Conservation (phyloP, 2,888 invertebrate species). For the Kuschelorhynchus macadamiae region DNA sequence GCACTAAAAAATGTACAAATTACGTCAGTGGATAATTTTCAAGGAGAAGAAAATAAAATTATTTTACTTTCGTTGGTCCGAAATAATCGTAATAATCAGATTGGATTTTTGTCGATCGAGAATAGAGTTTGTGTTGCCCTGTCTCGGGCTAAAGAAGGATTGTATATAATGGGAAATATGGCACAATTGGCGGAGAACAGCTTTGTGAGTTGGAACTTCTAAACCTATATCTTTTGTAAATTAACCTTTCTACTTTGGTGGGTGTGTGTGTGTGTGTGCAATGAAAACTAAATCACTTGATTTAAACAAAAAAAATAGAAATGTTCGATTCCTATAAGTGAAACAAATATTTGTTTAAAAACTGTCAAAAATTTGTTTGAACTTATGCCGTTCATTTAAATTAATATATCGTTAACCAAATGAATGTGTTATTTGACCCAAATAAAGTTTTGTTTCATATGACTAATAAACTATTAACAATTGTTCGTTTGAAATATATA, state of each 20-base stretch:
- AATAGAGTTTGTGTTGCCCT: constrained; percentile 85
- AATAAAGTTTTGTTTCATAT: no score
- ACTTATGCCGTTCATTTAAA: no score
- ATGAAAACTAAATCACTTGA: no score
- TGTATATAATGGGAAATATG: constrained; percentile 85
- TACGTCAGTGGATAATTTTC: constrained; percentile 78
- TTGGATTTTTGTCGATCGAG: constrained; percentile 79
- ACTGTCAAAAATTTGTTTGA: no score
- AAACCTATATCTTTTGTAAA: background rate
- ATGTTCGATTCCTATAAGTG: no score
- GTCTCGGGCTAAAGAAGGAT: constrained; percentile 79
- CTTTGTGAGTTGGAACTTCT: background rate
- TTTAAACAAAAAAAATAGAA: no score
- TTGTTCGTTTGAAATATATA: background rate
- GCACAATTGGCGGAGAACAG: constrained; percentile 72
- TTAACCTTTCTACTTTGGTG: no score
- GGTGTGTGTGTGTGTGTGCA: no score
- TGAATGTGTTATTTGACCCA: no score
- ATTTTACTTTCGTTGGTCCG: constrained; percentile 85
- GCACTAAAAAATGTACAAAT: constrained; percentile 72
- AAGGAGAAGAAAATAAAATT: constrained; percentile 84
- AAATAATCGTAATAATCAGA: constrained; percentile 77
- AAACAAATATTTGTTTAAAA: no score
- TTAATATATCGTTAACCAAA: no score
- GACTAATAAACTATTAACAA: no score